A percentile compares a stretch with the other conserved stretches of the same genome.
Conservation (phyloP, 2,888 invertebrate species). For the Subacronicta megacephala region DNA sequence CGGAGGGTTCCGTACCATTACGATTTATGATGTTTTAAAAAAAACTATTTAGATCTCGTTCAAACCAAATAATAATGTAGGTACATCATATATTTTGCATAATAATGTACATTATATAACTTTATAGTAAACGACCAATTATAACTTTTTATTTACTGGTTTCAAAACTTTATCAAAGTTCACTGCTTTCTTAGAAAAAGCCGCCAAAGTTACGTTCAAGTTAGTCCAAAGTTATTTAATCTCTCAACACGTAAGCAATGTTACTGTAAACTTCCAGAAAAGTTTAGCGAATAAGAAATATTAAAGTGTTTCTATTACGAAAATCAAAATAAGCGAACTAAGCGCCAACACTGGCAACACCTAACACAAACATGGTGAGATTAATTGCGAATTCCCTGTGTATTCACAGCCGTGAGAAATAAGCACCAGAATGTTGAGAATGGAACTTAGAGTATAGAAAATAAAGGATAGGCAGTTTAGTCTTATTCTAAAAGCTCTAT, state of each 20-base stretch:
- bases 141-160: slow-evolving; percentile 31
- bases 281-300: slow-evolving; percentile 45
- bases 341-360: slow-evolving; percentile 38
- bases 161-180: slow-evolving; percentile 34
- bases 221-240: slow-evolving; percentile 49
- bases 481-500: background rate
- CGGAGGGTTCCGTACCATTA: too few species aligned
- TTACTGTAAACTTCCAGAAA: slow-evolving; percentile 29
- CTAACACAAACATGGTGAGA: slow-evolving; percentile 58
- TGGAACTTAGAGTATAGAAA: slow-evolving; percentile 7
- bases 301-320: slow-evolving; percentile 44
- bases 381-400: slow-evolving; percentile 65
- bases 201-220: slow-evolving; percentile 25
- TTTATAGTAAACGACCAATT: slow-evolving; percentile 28
- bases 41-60: too few species aligned
- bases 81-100: too few species aligned
- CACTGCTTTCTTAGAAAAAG: slow-evolving; percentile 30
- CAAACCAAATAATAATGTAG: too few species aligned
- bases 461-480: slow-evolving; percentile 17
- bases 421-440: slow-evolving; percentile 33
- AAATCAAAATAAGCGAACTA: slow-evolving; percentile 51
- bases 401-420: slow-evolving; percentile 48
- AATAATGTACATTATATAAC: too few species aligned
- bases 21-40: too few species aligned
- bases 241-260: slow-evolving; percentile 40